Evolutionary conservation across 2,888 invertebrate genomes (phyloP), one percentile per base, ranked within the genome.

Genomic region (Agrenia bidenticulata): DNA sequence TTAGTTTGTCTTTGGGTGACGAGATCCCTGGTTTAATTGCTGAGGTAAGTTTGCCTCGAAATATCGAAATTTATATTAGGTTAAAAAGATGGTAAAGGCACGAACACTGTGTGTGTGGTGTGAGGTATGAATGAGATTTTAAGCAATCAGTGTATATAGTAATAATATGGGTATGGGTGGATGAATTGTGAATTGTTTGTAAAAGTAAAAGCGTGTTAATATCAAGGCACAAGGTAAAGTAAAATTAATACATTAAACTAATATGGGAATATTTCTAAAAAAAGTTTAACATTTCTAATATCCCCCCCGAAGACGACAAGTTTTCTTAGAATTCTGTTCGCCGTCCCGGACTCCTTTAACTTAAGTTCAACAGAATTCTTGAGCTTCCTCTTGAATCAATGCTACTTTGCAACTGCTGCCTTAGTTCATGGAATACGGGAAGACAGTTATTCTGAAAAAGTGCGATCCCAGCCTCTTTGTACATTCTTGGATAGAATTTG

Each of bases 281-380:
- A 32, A 32, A 32, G 4, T 11, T 32, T 32, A 32, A 32, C 32
- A 4, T 32, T 32, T 32, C 5, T 32, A 32, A 32, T 32, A 32
- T 32, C 5, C 11, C 32, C n/a, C 32, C 32, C 11, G 32, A 73
- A 74, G 74, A 71, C 67, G 37, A 27, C 67, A 42, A 71, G 66
- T 50, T 74, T 73, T 68, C 70, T 66, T 63, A 69, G 75, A 27
- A 61, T 67, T 49, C 65, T 73, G 13, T 73, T 75, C 59, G 50
- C 69, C 39, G 55, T 75, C 24, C 64, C 70, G 15, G 72, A 72
- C 19, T 58, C 59, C 49, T 75, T 75, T 55, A 67, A 67, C 39
- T 60, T 75, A 11, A 54, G 21, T 45, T 59, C 61, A 2, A 58
- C 63, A 41, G 69, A 75, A 23, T 75, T 75, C 50, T 45, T 68